Evolutionary conservation across 2,888 invertebrate species (phyloP), one percentile per base, ranked within the genome.

Genomic region (Amphipoea lucens): DNA sequence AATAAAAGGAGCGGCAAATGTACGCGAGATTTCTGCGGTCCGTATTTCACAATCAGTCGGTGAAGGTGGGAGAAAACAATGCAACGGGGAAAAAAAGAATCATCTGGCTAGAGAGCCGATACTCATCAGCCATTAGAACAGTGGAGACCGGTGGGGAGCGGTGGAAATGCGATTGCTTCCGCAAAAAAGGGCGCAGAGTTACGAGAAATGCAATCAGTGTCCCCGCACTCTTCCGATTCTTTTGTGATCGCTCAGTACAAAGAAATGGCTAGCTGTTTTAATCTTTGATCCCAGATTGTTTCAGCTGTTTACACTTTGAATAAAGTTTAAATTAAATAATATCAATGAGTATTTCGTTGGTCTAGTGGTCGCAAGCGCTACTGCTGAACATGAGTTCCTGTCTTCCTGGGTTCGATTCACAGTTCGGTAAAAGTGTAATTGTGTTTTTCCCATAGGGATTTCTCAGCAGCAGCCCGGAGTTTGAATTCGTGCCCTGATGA

Each of bases 111-210:
- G 72, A 77, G 74, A 74, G 69, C 76, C 76, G 85, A 81, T 85
- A 82, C 82, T 87, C 87, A 89, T 85, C 84, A 84, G 89, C 72
- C 85, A 79, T 83, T 85, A 87, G 81, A 81, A 85, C 81, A 83
- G 81, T 84, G 79, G 54, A 74, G 76, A 84, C 87, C 76, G 73
- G 74, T 79, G 54, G 77, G 75, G 45, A 71, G 76, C 78, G 57
- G 78, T 78, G 63, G 76, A 82, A 81, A 83, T 74, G 74, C 72
- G 71, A 86, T 83, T 86, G 76, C 82, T 84, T 82, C 75, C 73
- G 74, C 66, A 73, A 82, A 82, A 85, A 83, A 63, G 29, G 62
- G 70, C 75, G 36, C 60, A 45, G 42, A 79, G 70, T 75, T 83
- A 79, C 70, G 73, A 82, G 76, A 74, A 89, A 82, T 86, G 84